Evolutionary conservation across 2,797 vertebrate genomes (phyloP).

Genomic region (Acrossocheilus fasciatus): DNA sequence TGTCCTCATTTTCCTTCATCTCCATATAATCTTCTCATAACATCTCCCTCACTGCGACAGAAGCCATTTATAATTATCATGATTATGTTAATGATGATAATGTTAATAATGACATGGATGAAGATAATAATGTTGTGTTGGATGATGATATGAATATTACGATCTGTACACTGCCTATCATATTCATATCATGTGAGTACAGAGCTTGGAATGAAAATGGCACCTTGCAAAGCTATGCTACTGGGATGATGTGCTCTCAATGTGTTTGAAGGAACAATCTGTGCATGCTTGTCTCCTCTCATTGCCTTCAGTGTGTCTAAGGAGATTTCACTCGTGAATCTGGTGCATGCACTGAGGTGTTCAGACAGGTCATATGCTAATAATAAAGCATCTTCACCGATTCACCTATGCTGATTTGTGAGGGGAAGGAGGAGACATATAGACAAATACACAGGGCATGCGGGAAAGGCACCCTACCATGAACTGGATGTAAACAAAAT

Average conservation of each 20-base stretch:
- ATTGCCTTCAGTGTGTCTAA: not conserved
- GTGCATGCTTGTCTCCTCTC: slow-evolving; percentile 12
- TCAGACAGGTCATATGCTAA: not conserved
- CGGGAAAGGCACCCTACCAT: not conserved
- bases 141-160: slow-evolving; percentile 29
- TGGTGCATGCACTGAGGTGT: not conserved
- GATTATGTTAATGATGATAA: slow-evolving; percentile 46
- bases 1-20: slow-evolving; percentile 46
- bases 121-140: slow-evolving; percentile 28
- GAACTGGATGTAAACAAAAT: not conserved
- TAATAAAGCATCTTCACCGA: not conserved
- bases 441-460: not conserved
- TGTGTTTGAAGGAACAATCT: slow-evolving; percentile 1
- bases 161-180: slow-evolving; percentile 26
- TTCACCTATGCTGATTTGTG: not conserved
- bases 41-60: slow-evolving; percentile 33
- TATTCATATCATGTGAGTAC: slow-evolving; percentile 25
- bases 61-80: slow-evolving; percentile 35
- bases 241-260: not conserved
- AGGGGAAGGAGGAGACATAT: not conserved
- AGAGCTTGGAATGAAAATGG: slow-evolving; percentile 17
- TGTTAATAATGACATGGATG: slow-evolving; percentile 42
- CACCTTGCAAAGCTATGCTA: not conserved
- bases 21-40: slow-evolving; percentile 38
- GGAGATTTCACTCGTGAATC: not conserved